Conservation (phyloP, 2,797 vertebrate species). For the Microctenopoma steveboyesi region DNA sequence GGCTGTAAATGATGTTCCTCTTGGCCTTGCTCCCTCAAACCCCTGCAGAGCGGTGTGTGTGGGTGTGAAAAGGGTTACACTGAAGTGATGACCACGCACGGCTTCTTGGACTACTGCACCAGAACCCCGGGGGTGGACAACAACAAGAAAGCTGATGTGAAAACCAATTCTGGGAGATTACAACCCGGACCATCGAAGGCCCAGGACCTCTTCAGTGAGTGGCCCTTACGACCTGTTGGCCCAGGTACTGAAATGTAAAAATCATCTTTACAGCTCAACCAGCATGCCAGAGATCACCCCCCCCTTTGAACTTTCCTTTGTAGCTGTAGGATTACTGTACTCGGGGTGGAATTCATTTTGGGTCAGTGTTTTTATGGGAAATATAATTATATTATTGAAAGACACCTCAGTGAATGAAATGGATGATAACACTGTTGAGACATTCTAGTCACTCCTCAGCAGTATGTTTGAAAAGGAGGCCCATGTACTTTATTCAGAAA, state of each 20-base stretch:
- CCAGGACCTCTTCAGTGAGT: constrained; percentile 93
- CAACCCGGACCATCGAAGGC: constrained; percentile 92
- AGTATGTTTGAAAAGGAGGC: constrained; percentile 20
- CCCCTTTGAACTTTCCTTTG: constrained; percentile 51
- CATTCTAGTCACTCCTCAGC: constrained; percentile 7
- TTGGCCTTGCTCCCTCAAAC: not conserved
- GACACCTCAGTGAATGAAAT: not conserved
- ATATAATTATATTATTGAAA: constrained; percentile 21
- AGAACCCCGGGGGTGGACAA: constrained; percentile 92
- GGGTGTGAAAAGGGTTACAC: constrained; percentile 95
- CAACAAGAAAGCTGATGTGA: constrained; percentile 97
- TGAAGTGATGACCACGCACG: constrained; percentile 95
- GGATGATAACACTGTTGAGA: constrained; percentile 22
- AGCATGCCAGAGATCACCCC: constrained; percentile 10
- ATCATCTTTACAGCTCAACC: constrained; percentile 32
- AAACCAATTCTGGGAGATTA: constrained; percentile 91
- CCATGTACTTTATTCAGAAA: constrained; percentile 6
- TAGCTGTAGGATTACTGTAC: constrained; percentile 34
- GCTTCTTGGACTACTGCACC: constrained; percentile 96
- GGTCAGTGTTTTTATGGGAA: constrained; percentile 32
- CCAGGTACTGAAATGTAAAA: constrained; percentile 87
- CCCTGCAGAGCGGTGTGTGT: constrained; percentile 90
- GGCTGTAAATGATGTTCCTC: constrained; percentile 38
- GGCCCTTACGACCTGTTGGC: constrained; percentile 95
- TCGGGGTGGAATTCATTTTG: constrained; percentile 17